These are phyloP conservation scores for Parnassius apollo DNA, from an alignment of 2,888 invertebrate genomes.

Conservation along the genomic window DNA sequence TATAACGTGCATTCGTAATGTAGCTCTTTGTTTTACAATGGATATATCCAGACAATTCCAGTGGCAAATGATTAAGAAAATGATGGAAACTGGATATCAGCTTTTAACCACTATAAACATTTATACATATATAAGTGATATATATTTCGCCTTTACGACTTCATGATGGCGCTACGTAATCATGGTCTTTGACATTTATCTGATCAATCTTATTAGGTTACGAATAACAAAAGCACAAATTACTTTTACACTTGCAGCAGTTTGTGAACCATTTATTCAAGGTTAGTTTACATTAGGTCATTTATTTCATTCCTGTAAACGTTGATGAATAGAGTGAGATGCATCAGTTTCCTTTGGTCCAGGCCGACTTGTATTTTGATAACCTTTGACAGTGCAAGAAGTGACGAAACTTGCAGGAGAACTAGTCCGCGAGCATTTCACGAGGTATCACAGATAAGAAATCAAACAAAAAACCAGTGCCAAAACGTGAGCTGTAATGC, in stretches of 20 bases:
- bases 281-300: not conserved
- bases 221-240: constrained; percentile 1
- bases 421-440: constrained; percentile 66
- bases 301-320: not conserved
- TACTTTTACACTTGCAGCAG: not conserved
- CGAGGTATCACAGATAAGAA: constrained; percentile 64
- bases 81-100: constrained; percentile 19
- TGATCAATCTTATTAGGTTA: not conserved
- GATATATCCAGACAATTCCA: constrained; percentile 1
- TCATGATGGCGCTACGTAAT: constrained; percentile 8
- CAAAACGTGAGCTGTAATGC: constrained; percentile 57
- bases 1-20: not conserved
- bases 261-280: not conserved
- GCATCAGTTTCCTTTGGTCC: constrained; percentile 36
- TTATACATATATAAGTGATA: constrained; percentile 15
- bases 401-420: constrained; percentile 56
- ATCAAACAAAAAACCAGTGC: constrained; percentile 62
- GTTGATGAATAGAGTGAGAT: constrained; percentile 13
- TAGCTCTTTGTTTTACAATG: constrained; percentile 9
- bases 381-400: constrained; percentile 58
- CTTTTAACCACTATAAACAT: constrained; percentile 14
- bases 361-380: constrained; percentile 51
- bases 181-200: constrained; percentile 10
- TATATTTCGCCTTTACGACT: constrained; percentile 14
- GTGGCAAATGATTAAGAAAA: constrained; percentile 23